phyloP scores from a whole-genome alignment of 2,888 invertebrate genomes.

The Pterobdella sp. region DNA sequence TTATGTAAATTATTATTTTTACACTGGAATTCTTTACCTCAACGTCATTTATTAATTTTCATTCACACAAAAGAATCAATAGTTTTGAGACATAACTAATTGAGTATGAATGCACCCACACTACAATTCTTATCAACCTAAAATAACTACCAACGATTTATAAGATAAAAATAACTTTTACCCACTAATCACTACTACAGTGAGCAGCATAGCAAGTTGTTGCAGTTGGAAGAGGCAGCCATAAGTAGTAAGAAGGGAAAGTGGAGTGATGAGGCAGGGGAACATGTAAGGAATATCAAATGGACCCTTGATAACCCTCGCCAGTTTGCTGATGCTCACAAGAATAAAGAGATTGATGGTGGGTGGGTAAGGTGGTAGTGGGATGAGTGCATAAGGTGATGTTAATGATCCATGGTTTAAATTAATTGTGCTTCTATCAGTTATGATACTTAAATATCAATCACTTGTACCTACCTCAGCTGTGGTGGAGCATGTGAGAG shows the following conservation, averaged over 20 bases:
- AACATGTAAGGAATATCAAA: constrained; percentile 75
- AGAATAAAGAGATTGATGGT: constrained; percentile 70
- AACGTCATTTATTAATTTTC: too few relatives aligned
- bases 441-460: constrained; percentile 4
- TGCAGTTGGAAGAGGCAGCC: constrained; percentile 81
- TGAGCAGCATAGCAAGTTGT: constrained; percentile 55
- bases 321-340: constrained; percentile 72
- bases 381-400: not conserved
- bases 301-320: constrained; percentile 81
- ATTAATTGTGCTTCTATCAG: too few relatives aligned
- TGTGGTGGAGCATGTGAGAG: constrained; percentile 90
- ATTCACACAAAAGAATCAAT: too few relatives aligned
- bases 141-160: not conserved
- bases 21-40: too few relatives aligned
- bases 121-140: too few relatives aligned
- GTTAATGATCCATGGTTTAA: not conserved
- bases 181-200: constrained; percentile 40
- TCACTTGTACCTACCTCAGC: constrained; percentile 54
- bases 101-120: too few relatives aligned
- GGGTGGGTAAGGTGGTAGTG: constrained; percentile 4
- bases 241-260: constrained; percentile 77
- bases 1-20: too few relatives aligned
- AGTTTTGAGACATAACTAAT: too few relatives aligned
- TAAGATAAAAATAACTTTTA: not conserved
- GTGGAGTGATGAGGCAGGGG: constrained; percentile 52